Conservation (phyloP, 2,113 vertebrate species). For the Chiloscyllium plagiosum region DNA sequence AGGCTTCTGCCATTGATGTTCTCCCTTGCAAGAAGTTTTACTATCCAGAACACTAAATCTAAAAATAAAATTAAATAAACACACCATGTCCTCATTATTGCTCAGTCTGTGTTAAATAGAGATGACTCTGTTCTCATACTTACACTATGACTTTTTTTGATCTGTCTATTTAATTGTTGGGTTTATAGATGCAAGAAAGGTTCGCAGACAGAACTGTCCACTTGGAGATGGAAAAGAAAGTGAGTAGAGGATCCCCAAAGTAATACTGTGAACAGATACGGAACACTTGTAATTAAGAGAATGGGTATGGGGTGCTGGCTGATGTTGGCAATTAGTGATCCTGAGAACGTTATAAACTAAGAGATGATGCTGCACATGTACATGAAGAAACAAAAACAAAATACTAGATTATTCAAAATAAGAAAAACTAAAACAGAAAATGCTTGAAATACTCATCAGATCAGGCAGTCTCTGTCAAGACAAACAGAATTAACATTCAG, state of each 20-base stretch:
- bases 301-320: background rate
- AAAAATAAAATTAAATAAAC: background rate
- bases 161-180: constrained; percentile 20
- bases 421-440: background rate
- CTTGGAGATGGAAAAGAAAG: constrained; percentile 70
- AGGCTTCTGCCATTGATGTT: background rate
- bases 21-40: background rate
- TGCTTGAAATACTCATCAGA: background rate
- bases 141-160: background rate
- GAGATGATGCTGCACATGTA: too few relatives aligned
- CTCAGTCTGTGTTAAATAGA: background rate
- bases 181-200: constrained; percentile 64
- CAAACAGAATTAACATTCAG: background rate
- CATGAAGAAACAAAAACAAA: background rate
- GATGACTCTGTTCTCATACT: background rate
- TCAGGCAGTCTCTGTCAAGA: background rate
- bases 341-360: background rate
- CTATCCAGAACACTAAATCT: background rate
- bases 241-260: constrained; percentile 41
- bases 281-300: background rate
- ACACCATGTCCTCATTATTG: background rate
- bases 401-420: background rate
- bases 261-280: background rate
- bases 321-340: background rate
- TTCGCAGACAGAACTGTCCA: constrained; percentile 66